Base-by-base conservation (phyloP, 2,113 vertebrate genomes). In the Tenrec ecaudatus region DNA sequence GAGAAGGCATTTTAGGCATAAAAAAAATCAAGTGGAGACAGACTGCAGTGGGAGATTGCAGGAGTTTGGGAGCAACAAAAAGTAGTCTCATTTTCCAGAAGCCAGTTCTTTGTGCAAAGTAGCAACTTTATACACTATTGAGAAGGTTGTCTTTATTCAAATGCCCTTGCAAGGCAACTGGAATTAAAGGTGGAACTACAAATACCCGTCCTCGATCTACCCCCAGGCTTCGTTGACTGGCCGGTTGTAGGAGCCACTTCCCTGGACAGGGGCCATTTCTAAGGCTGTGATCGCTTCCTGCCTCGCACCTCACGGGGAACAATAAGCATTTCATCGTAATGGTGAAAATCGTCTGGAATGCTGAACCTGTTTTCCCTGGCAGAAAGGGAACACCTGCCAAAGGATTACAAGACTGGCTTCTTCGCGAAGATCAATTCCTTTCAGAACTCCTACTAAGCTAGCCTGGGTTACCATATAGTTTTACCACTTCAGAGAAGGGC, bases 331-430 rank as follows among this genome's bases (percentile, higher is more conserved):
- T 86, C n/a, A 86, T 77, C n/a, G 31, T 82, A 60, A 43, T n/a
- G 53, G 5, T 76, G 38, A 89, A 93, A 93, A 90, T 73, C 53
- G 58, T 69, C 57, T 89, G n/a, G 66, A 89, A 23, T 92, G 36
- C 64, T 43, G 76, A 88, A 90, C 77, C 19, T 89, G 43, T 92
- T 92, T 90, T 84, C 82, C 66, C 66, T 88, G 85, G 33, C 60
- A 83, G 88, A 94, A 57, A 83, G 6, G 38, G 33, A 86, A 86
- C 47, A 75, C 58, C n/a, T 90, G 92, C 77, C 82, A 87, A 77
- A 53, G 47, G 47, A 80, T 87, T 77, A 20, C 20, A 40, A 86
- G 78, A 62, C 19, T 80, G 57, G 69, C 76, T 57, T 8, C 27
- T 29, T 83, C 80, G 71, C 76, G 29, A 90, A 7, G 40, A 62